These are phyloP conservation scores for Leptodirus hochenwartii DNA, from an alignment of 2,888 invertebrate species.

Conservation along the genomic window DNA sequence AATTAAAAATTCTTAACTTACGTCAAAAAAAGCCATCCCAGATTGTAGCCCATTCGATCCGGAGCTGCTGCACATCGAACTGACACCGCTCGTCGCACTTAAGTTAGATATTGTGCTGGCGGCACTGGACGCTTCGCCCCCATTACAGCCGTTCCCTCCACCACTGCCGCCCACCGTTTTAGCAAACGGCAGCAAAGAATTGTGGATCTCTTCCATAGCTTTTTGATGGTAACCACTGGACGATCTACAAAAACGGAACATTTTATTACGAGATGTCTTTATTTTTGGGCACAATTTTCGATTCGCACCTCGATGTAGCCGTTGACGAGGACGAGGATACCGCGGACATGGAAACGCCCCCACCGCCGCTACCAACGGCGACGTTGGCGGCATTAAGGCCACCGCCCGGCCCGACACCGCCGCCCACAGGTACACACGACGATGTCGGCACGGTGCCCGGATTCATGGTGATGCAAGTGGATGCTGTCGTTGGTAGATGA, in stretches of 20 bases:
- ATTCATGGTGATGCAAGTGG: no score
- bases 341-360: no score
- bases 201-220: constrained; percentile 72
- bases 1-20: no score
- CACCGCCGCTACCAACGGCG: no score
- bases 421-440: constrained; percentile 13
- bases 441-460: constrained; percentile 6
- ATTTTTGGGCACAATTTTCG: no score
- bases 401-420: constrained; percentile 12
- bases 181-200: constrained; percentile 64
- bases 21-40: no score
- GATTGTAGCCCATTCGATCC: constrained; percentile 24
- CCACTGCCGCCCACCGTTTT: constrained; percentile 36
- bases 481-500: no score
- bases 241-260: no score
- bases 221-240: constrained; percentile 75
- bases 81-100: constrained; percentile 41
- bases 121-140: constrained; percentile 51
- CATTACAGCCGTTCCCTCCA: constrained; percentile 26
- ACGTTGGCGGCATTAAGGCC: no score
- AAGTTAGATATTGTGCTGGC: constrained; percentile 53
- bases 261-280: no score
- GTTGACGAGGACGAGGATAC: no score
- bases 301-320: no score
- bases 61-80: constrained; percentile 38